Evolutionary conservation across 1,140 invertebrate species (phyloP).

Genomic region (Polypedilum vanderplanki): DNA sequence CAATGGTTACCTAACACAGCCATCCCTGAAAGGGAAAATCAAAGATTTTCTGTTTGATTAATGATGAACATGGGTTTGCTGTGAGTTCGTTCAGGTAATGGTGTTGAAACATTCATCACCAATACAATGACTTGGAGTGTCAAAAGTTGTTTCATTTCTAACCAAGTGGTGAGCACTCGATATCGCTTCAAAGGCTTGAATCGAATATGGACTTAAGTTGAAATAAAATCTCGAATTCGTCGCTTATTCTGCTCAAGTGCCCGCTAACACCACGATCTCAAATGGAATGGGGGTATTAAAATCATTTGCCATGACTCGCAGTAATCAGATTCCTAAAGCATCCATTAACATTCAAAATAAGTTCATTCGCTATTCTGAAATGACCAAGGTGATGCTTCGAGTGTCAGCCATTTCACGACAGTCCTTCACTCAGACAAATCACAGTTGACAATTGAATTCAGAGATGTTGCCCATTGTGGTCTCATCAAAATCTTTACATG

Average conservation of each 20-base stretch:
- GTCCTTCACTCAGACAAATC: slow-evolving; percentile 77
- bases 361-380: slow-evolving; percentile 61
- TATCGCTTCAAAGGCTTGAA: slow-evolving; percentile 65
- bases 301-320: slow-evolving; percentile 52
- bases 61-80: slow-evolving; percentile 74
- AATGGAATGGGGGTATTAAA: slow-evolving; percentile 53
- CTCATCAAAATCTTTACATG: slow-evolving; percentile 65
- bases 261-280: slow-evolving; percentile 42
- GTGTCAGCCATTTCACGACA: slow-evolving; percentile 74
- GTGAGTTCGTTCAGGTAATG: slow-evolving; percentile 69
- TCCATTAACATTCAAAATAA: slow-evolving; percentile 70
- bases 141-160: slow-evolving; percentile 72
- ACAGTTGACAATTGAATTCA: slow-evolving; percentile 73
- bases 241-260: slow-evolving; percentile 40
- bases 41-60: slow-evolving; percentile 77
- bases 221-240: slow-evolving; percentile 49
- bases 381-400: slow-evolving; percentile 57
- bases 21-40: slow-evolving; percentile 71
- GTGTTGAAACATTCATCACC: slow-evolving; percentile 86
- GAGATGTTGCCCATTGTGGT: slow-evolving; percentile 86
- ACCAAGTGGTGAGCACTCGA: slow-evolving; percentile 83
- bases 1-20: slow-evolving; percentile 76
- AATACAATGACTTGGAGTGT: slow-evolving; percentile 84
- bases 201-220: slow-evolving; percentile 67
- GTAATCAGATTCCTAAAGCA: slow-evolving; percentile 59